Conservation (phyloP, 2,888 invertebrate genomes). For the Agrenia bidenticulata region DNA sequence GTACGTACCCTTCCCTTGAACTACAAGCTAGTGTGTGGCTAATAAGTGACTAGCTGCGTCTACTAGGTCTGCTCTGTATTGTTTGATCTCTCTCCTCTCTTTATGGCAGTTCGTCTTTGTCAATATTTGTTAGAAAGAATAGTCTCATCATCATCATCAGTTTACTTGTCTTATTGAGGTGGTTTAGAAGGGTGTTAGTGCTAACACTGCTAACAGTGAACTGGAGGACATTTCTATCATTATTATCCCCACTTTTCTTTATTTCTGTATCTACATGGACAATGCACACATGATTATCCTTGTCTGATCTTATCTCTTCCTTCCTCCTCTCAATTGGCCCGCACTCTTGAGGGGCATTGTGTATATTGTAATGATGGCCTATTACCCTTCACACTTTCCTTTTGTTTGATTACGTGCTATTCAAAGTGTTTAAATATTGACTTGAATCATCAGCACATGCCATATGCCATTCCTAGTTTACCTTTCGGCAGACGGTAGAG, state of each 20-base stretch:
- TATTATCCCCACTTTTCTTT: slow-evolving; percentile 1
- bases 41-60: not conserved
- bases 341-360: not conserved
- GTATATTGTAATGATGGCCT: slow-evolving; percentile 15
- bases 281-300: slow-evolving; percentile 21
- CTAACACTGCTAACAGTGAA: not conserved
- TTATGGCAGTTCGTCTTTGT: not conserved
- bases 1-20: slow-evolving; percentile 40
- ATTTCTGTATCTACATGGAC: not conserved
- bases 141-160: slow-evolving; percentile 9
- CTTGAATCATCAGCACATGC: slow-evolving; percentile 1
- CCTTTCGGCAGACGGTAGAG: too few species aligned
- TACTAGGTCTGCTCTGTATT: not conserved
- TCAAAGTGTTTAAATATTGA: slow-evolving; percentile 20
- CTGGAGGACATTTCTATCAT: not conserved
- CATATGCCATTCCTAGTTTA: not conserved
- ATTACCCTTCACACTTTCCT: slow-evolving; percentile 21
- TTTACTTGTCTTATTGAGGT: slow-evolving; percentile 11
- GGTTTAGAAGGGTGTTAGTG: not conserved
- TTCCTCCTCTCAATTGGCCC: slow-evolving; percentile 6
- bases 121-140: slow-evolving; percentile 15
- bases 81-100: not conserved
- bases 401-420: slow-evolving; percentile 13
- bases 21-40: not conserved
- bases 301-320: slow-evolving; percentile 14